phyloP scores from a whole-genome alignment of 2,888 invertebrate genomes.

The Idaea dimidiata region DNA sequence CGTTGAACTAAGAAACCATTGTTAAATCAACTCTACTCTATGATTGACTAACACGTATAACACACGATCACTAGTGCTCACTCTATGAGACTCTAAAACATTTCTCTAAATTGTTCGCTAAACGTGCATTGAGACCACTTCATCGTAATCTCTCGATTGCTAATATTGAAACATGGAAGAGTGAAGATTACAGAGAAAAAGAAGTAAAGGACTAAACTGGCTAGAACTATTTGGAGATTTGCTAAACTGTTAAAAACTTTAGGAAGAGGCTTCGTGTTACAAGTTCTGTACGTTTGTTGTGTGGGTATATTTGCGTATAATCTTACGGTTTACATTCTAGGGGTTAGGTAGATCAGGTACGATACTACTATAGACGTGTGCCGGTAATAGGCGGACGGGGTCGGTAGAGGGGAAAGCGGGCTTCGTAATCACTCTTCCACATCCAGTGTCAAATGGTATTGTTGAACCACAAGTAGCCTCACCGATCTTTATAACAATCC shows the following conservation, averaged over 20 bases:
- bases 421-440: conserved; percentile 76
- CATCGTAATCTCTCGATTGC: conserved; percentile 46
- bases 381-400: conserved; percentile 30
- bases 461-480: conserved; percentile 68
- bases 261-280: conserved; percentile 22
- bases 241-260: conserved; percentile 24
- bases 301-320: conserved; percentile 31
- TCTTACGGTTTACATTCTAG: conserved; percentile 23
- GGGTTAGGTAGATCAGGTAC: conserved; percentile 20
- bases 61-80: conserved; percentile 67
- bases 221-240: conserved; percentile 52
- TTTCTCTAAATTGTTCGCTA: conserved; percentile 57
- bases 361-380: conserved; percentile 25
- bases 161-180: conserved; percentile 77
- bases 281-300: conserved; percentile 45
- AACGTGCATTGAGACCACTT: conserved; percentile 67
- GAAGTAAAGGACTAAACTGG: conserved; percentile 51
- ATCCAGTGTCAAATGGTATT: conserved; percentile 67
- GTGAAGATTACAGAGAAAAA: conserved; percentile 69
- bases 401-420: conserved; percentile 27
- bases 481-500: conserved; percentile 47
- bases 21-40: conserved; percentile 37
- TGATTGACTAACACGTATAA: conserved; percentile 52
- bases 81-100: conserved; percentile 55
- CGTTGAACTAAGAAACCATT: conserved; percentile 33